Percentiles rank a stretch among this genome's conserved stretches.
These are phyloP conservation scores for Horisme vitalbata DNA, from an alignment of 2,888 invertebrate genomes.

Conservation along the genomic window DNA sequence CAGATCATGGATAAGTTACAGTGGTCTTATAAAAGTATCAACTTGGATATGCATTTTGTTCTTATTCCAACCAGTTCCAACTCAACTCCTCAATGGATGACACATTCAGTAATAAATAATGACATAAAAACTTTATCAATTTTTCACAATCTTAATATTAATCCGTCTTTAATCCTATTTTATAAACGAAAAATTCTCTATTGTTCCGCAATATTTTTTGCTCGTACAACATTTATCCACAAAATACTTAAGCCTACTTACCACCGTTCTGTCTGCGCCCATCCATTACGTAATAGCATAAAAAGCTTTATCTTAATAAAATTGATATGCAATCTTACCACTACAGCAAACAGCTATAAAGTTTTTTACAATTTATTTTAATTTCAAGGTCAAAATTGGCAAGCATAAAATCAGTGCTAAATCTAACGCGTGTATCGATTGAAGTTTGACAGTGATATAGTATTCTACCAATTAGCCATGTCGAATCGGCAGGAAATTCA, in stretches of 20 bases:
- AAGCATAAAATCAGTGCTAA: conserved; percentile 33
- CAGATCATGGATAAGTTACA: conserved; percentile 6
- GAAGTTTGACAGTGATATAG: conserved; percentile 37
- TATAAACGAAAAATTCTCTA: conserved; percentile 6
- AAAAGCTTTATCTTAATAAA: conserved; percentile 22
- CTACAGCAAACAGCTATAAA: conserved; percentile 24
- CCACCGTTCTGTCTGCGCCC: background rate
- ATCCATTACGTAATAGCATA: conserved; percentile 16
- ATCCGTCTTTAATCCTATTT: conserved; percentile 7
- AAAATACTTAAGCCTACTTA: background rate
- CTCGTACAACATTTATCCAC: too few relatives aligned
- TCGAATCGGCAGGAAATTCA: conserved; percentile 36
- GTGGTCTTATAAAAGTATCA: conserved; percentile 1
- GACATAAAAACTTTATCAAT: conserved; percentile 2
- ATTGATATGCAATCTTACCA: conserved; percentile 22
- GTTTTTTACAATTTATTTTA: conserved; percentile 21
- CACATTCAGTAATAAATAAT: conserved; percentile 1
- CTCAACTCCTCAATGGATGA: conserved; percentile 50
- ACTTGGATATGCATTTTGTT: conserved; percentile 60
- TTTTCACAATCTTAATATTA: background rate
- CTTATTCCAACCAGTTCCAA: conserved; percentile 59
- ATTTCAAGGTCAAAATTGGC: conserved; percentile 30
- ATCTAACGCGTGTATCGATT: conserved; percentile 34
- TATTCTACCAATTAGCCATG: conserved; percentile 37
- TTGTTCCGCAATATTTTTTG: too few relatives aligned